Base-by-base conservation (phyloP, 1,140 invertebrate species). In the Polypedilum pembai region DNA sequence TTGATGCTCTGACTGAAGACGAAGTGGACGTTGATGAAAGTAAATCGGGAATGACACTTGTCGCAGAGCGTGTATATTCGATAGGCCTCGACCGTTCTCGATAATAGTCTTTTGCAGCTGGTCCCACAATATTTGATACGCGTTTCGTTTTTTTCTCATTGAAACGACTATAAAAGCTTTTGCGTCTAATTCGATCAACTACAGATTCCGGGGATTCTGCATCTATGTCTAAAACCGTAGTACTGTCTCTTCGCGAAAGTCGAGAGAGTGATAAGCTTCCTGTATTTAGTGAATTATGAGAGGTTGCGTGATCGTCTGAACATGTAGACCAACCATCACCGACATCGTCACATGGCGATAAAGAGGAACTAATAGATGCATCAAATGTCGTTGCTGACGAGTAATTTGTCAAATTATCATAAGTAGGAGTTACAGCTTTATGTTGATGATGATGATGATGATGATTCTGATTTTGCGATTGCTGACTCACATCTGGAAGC, bases 131-230 rank as follows among this genome's bases (percentile, higher is more conserved):
- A 77, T 79, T 85, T 78, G 86, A 87, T 77, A 86, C 87, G 76
- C 86, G 83, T 74, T 88, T 85, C 66, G 86, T 85, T 79, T 90
- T 91, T 77, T 90, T 87, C 78, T 93, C 91, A 78, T 95, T 94
- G 79, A 95, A 95, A 75, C 92, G 86, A 4, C 89, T 90, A 79
- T 94, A 96, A 82, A 93, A 95, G 80, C 92, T 94, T 80, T 94
- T 94, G 18, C 94, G 85, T 77, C 91, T 85, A 76, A 96, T 95
- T 76, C 94, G 85, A 78, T 96, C 93, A 41, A 90, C 89, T 10
- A 95, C 89, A 41, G 90, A 91, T 79, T 94, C 92, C 56, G 85
- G 80, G 74, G 83, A 79, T 2, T 85, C 84, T 33, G 80, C 80
- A 41, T 78, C 78, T 3, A 17, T 80, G 78, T 0, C 24, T 33